A percentile compares a stretch with the other conserved stretches of the same genome.
These are phyloP conservation scores for Caenorhabditis parvicauda DNA, from an alignment of 2,888 invertebrate species.

Conservation along the genomic window DNA sequence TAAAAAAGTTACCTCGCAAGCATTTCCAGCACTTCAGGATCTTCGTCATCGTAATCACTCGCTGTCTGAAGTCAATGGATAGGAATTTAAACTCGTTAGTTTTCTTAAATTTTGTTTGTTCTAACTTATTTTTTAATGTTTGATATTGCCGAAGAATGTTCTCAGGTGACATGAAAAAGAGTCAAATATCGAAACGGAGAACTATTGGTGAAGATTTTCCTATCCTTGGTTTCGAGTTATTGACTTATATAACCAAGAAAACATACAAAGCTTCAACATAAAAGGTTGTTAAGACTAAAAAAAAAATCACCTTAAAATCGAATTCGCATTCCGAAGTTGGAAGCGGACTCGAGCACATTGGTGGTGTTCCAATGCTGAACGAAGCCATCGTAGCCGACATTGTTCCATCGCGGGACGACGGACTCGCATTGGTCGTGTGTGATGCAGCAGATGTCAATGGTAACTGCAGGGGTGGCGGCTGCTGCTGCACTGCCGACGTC, in stretches of 20 bases:
- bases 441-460: no score
- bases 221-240: no score
- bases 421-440: slow-evolving; percentile 25
- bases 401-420: slow-evolving; percentile 23
- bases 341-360: slow-evolving; percentile 29
- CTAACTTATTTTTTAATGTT: neutral
- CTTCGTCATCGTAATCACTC: slow-evolving; percentile 27
- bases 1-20: slow-evolving; percentile 14
- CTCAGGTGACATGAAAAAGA: neutral
- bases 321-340: slow-evolving; percentile 37
- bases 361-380: slow-evolving; percentile 40
- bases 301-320: slow-evolving; percentile 27
- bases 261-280: neutral
- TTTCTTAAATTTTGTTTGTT: neutral
- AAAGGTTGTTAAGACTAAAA: neutral
- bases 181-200: neutral
- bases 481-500: no score
- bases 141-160: neutral
- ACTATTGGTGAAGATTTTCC: no score
- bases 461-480: no score
- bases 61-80: slow-evolving; percentile 12
- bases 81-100: no score
- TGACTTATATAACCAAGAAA: neutral
- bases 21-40: slow-evolving; percentile 27
- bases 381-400: slow-evolving; percentile 18